Percentiles rank a stretch among this genome's conserved stretches.
Evolutionary conservation across 2,113 vertebrate genomes (phyloP).

Genomic region (Siniperca chuatsi): DNA sequence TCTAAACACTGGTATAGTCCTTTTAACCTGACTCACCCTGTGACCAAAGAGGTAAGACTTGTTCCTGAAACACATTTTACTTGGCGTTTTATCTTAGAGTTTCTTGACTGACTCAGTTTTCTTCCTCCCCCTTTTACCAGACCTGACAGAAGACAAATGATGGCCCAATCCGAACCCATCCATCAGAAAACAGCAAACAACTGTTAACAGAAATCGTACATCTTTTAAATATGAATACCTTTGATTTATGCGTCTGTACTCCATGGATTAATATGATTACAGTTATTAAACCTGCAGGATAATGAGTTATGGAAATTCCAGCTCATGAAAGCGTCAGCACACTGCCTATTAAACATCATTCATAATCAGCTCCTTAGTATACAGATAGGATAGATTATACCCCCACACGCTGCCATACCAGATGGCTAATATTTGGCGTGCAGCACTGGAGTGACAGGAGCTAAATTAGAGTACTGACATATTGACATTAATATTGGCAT

Average conservation of each 20-base stretch:
- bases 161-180: conserved; percentile 21
- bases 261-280: conserved; percentile 71
- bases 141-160: conserved; percentile 44
- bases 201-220: conserved; percentile 54
- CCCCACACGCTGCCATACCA: conserved; percentile 41
- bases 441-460: conserved; percentile 59
- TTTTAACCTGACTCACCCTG: neutral
- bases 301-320: conserved; percentile 75
- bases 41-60: neutral
- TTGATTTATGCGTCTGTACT: conserved; percentile 64
- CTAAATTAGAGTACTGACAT: conserved; percentile 65
- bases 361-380: conserved; percentile 66
- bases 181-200: conserved; percentile 67
- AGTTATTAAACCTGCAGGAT: conserved; percentile 73
- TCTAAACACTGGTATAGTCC: neutral
- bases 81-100: neutral
- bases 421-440: conserved; percentile 70
- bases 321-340: conserved; percentile 59
- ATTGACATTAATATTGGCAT: conserved; percentile 68
- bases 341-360: conserved; percentile 62
- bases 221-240: conserved; percentile 59
- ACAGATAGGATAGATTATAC: conserved; percentile 58
- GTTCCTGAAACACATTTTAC: neutral
- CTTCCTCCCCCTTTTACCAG: neutral
- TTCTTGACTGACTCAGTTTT: neutral